A percentile compares a stretch with the other conserved stretches of the same genome.
phyloP scores from a whole-genome alignment of 2,113 vertebrate species.

The Psophia crepitans region DNA sequence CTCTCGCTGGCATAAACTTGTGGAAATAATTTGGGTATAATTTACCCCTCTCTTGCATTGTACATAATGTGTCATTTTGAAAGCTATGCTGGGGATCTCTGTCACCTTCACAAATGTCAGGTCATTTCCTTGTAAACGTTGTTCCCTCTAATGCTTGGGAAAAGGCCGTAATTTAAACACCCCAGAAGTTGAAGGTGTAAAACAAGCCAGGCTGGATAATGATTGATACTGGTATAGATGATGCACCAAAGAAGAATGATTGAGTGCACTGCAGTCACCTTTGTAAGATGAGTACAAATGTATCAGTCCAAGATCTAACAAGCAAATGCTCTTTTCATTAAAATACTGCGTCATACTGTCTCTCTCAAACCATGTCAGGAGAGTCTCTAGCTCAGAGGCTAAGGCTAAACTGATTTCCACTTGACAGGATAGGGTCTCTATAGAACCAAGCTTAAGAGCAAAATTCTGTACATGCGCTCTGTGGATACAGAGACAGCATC shows the following conservation, averaged over 20 bases:
- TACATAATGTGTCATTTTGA: neutral
- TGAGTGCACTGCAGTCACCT: neutral
- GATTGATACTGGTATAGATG: neutral
- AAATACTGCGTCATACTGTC: neutral
- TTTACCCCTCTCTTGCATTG: neutral
- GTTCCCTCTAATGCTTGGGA: neutral
- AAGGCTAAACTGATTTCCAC: neutral
- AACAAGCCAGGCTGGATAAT: neutral
- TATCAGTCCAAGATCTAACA: neutral
- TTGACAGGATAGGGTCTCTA: neutral
- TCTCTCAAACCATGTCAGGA: neutral
- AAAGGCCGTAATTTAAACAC: neutral
- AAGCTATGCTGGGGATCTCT: neutral
- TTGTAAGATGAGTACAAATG: neutral
- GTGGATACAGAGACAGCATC: neutral
- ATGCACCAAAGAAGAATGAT: neutral
- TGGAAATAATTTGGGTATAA: constrained; percentile 5
- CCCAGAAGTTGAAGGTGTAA: neutral
- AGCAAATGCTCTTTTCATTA: neutral
- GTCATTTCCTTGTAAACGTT: neutral
- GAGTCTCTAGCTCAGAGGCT: neutral
- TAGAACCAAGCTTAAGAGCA: neutral
- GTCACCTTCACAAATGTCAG: neutral
- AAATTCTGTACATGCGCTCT: neutral
- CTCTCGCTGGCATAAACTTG: neutral